Percentiles rank a stretch among this genome's conserved stretches.
These are phyloP conservation scores for mouse (Mus musculus) DNA, from an alignment of 2,113 vertebrate genomes.

Conservation along the genomic window DNA sequence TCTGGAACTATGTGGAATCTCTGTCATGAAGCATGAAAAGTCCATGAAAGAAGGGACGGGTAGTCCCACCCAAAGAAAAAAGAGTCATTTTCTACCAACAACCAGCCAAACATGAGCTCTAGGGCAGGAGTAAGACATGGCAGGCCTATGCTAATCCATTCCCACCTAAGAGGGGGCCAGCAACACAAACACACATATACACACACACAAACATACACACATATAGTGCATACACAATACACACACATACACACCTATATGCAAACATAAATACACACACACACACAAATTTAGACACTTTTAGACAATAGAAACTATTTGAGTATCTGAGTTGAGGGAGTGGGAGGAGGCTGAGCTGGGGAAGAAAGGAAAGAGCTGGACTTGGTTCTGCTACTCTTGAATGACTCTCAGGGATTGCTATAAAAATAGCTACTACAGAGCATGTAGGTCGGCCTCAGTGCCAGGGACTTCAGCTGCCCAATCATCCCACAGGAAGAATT, in stretches of 20 bases:
- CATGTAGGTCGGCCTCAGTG: background rate
- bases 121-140: background rate
- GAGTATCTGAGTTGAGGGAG: background rate
- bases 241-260: background rate
- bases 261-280: too few species aligned
- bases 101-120: conserved; percentile 20
- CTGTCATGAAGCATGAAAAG: conserved; percentile 47
- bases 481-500: background rate
- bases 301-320: background rate
- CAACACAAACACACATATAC: too few species aligned
- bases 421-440: background rate
- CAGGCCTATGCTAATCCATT: background rate
- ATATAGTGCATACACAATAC: too few species aligned
- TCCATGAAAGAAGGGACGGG: conserved; percentile 56
- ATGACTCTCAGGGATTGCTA: background rate
- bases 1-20: background rate
- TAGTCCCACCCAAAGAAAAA: conserved; percentile 30
- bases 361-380: background rate
- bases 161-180: background rate
- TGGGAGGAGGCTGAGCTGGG: background rate
- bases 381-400: background rate
- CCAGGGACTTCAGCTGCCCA: background rate
- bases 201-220: background rate
- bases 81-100: background rate
- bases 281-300: background rate